Evolutionary conservation across 2,888 invertebrate genomes (phyloP), one percentile per base, ranked within the genome.

Genomic region (Timandra comae): DNA sequence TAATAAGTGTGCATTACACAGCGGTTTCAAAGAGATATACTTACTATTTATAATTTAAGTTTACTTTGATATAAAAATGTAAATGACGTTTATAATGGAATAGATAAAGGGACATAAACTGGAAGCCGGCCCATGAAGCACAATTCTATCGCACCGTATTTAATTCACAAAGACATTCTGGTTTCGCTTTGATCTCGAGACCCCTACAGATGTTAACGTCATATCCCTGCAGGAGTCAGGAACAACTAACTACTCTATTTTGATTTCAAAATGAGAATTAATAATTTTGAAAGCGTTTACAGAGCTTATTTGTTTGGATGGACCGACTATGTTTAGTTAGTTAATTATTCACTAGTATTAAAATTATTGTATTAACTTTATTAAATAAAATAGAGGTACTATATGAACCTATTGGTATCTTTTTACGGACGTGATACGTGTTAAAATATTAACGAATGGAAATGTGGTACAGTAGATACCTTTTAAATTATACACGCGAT

Each of bases 401-500:
- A n/a, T n/a, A n/a, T n/a, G 33, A 43, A 38, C 42, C 32, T 29
- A 36, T 44, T 41, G 50, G 47, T 46, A 10, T 30, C 47, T 52
- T 58, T 56, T 60, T 52, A 37, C 41, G 46, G 40, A 50, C 48
- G 48, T 49, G 45, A 43, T 35, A 53, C 45, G 41, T 38, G 38
- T 40, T 42, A 35, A 48, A 41, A 43, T 41, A 33, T 29, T 37
- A 27, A 38, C 46, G 27, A 45, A 41, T 46, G 38, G 28, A 20
- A 25, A 31, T 47, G 48, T 37, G 58, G 49, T 52, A 52, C 49
- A 48, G 52, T 48, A 37, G 52, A 44, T 49, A 60, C 62, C 66
- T 70, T 62, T 70, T 70, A 73, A 72, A 75, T 75, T 72, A 73
- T 69, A 77, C 69, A 73, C 68, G 71, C 62, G 58, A 65, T 71